Conservation (phyloP, 2,113 vertebrate genomes). For the Arothron firmamentum region DNA sequence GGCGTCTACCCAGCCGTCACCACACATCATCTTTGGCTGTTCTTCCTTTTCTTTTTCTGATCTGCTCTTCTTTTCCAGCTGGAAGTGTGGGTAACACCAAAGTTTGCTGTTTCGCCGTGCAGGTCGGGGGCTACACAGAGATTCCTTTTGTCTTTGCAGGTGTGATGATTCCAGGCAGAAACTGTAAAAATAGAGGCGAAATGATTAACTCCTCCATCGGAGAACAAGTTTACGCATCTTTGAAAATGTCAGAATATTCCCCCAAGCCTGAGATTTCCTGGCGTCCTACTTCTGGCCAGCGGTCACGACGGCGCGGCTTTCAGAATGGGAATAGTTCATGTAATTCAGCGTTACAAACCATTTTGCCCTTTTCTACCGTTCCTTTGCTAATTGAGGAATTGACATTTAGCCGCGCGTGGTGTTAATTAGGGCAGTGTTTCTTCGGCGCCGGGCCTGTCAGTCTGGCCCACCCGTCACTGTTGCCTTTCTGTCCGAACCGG, state of each 20-base stretch:
- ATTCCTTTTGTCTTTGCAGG: no score
- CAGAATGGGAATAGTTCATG: slow-evolving; percentile 6
- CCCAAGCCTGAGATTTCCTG: not conserved
- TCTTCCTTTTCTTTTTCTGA: no score
- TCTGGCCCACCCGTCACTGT: not conserved
- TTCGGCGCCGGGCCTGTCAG: slow-evolving; percentile 3
- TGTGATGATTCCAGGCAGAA: no score
- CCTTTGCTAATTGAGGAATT: slow-evolving; percentile 28
- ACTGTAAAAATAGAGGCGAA: not conserved
- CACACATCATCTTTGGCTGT: no score
- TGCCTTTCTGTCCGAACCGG: slow-evolving; percentile 23
- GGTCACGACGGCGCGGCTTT: slow-evolving; percentile 7
- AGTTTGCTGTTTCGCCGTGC: no score
- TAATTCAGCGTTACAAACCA: slow-evolving; percentile 21
- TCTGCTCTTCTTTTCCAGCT: no score
- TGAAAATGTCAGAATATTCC: not conserved
- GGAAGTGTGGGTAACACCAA: no score
- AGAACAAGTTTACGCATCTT: not conserved
- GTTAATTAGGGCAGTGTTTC: slow-evolving; percentile 35
- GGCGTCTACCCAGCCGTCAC: no score
- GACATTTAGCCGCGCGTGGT: slow-evolving; percentile 29
- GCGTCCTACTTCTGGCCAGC: not conserved
- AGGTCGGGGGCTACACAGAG: no score
- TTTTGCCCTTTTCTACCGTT: slow-evolving; percentile 29
- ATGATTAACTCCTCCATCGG: not conserved